Evolutionary conservation across 2,888 invertebrate genomes (phyloP).

Genomic region (Drosophila quinaria): DNA sequence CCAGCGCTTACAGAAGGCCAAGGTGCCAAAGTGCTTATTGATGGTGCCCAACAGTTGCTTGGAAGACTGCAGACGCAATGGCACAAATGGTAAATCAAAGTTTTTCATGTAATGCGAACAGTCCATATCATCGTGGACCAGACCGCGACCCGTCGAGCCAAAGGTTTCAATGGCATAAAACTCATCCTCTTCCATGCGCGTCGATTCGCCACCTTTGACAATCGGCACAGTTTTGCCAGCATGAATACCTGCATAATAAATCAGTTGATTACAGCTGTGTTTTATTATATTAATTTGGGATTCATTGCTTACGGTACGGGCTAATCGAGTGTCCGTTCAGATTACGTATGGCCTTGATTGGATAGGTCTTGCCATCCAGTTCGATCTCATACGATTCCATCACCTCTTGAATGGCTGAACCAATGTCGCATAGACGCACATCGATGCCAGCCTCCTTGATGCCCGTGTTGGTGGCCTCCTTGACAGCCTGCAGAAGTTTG

Average conservation of each 20-base stretch:
- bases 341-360: slow-evolving; percentile 98
- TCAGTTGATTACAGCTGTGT: background rate
- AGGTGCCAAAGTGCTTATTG: slow-evolving; percentile 98
- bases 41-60: slow-evolving; percentile 96
- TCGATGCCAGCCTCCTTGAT: slow-evolving; percentile 98
- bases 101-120: slow-evolving; percentile 99
- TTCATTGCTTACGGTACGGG: slow-evolving; percentile 93
- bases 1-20: slow-evolving; percentile 99
- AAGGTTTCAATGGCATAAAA: slow-evolving; percentile 99
- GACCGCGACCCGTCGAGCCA: slow-evolving; percentile 97
- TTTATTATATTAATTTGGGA: background rate
- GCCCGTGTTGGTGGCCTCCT: slow-evolving; percentile 99
- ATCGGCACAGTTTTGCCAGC: slow-evolving; percentile 99
- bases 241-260: slow-evolving; percentile 89
- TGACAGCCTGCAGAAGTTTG: slow-evolving; percentile 96
- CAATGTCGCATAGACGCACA: slow-evolving; percentile 98
- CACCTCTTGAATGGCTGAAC: slow-evolving; percentile 98
- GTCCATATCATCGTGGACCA: slow-evolving; percentile 99
- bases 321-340: slow-evolving; percentile 99
- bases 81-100: slow-evolving; percentile 96
- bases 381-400: slow-evolving; percentile 99
- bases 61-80: slow-evolving; percentile 96
- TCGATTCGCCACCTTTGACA: slow-evolving; percentile 99
- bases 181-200: slow-evolving; percentile 99
- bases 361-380: slow-evolving; percentile 97